Base-by-base conservation (phyloP, 2,113 vertebrate genomes). In the Periophthalmus modestus region DNA sequence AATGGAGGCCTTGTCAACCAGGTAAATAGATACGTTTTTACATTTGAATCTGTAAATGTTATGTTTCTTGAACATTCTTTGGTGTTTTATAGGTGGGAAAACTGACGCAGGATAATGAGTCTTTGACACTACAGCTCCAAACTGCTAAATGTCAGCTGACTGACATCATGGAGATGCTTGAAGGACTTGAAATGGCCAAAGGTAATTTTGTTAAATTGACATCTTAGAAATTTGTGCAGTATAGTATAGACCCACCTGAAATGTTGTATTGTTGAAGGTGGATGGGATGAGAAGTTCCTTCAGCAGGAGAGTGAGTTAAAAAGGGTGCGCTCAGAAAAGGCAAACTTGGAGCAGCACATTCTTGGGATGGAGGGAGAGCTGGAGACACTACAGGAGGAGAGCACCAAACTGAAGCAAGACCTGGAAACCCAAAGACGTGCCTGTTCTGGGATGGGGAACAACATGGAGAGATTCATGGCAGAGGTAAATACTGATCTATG, bases 261-360 rank as follows among this genome's bases (percentile, higher is more conserved):
- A 66, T 18, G 14, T 36, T 74, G 12, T n/a, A 23, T 12, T 13
- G 7, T 47, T 47, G 4, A 23, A 92, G 91, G 80, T 33, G 88
- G 81, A 18, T 93, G 90, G 91, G 86, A 91, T n/a, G 92, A 95
- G 65, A 94, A 86, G 50, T 92, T 92, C 87, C 86, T 95, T 75
- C 89, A 90, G 73, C 78, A 86, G 78, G 93, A 95, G 89, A 94
- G 91, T 0, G 90, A 95, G 74, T 5, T 90, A 34, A 92, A 73
- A 73, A 92, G 90, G 61, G 80, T 88, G 28, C 91, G 91, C 69
- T 93, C 91, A 3, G 94, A 96, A 83, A 94, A 94, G 65, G 77
- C 79, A 15, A 93, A 91, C 78, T 71, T 82, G 18, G 93, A 95
- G 78, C 91, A 87, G 39, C 87, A 85, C 4, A 88, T 90, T 16